A percentile compares a stretch with the other conserved stretches of the same genome.
Evolutionary conservation across 2,113 vertebrate species (phyloP).

Genomic region (Blennius ocellaris): DNA sequence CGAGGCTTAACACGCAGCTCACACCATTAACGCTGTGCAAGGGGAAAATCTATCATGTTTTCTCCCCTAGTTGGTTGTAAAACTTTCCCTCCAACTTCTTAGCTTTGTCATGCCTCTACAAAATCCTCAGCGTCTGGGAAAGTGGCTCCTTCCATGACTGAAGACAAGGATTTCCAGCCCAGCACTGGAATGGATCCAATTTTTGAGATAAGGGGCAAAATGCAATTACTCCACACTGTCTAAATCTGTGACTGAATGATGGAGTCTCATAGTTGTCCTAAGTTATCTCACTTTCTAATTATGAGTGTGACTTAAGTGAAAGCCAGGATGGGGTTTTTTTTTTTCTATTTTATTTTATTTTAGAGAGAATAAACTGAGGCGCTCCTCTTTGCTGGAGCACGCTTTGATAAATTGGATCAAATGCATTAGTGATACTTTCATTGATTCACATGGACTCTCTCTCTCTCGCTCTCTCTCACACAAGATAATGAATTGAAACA

Average conservation of each 20-base stretch:
- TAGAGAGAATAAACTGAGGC: conserved; percentile 26
- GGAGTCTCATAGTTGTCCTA: conserved; percentile 47
- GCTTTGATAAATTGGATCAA: conserved; percentile 34
- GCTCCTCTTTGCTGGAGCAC: conserved; percentile 34
- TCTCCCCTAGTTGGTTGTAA: conserved; percentile 17
- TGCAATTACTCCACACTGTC: conserved; percentile 71
- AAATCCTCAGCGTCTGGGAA: conserved; percentile 20
- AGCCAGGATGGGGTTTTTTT: background rate
- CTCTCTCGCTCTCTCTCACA: background rate
- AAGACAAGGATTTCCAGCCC: conserved; percentile 53
- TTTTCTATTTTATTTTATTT: conserved; percentile 4
- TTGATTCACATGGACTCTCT: conserved; percentile 13
- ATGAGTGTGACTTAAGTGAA: conserved; percentile 42
- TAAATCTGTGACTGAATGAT: conserved; percentile 64
- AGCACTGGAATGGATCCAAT: conserved; percentile 66
- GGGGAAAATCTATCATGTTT: conserved; percentile 54
- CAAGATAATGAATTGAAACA: conserved; percentile 41
- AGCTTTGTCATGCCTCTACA: conserved; percentile 32
- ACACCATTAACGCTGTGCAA: conserved; percentile 46
- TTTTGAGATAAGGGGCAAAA: conserved; percentile 69
- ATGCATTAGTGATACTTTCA: conserved; percentile 34
- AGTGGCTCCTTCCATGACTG: conserved; percentile 27
- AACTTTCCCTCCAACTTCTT: conserved; percentile 31
- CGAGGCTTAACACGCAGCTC: conserved; percentile 30
- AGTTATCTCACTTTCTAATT: conserved; percentile 64